Conservation (phyloP, 1,140 invertebrate genomes). For the Calycopis cecrops region DNA sequence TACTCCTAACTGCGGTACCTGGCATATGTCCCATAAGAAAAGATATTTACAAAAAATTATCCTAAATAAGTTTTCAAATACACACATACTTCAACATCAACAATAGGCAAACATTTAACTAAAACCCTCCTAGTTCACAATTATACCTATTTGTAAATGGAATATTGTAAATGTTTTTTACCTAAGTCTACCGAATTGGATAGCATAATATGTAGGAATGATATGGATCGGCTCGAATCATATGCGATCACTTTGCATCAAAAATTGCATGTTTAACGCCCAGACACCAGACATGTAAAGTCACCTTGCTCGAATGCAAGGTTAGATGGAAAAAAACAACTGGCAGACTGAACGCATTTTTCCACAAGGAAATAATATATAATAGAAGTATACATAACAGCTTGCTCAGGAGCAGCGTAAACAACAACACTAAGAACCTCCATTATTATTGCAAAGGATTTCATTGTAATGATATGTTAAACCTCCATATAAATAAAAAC, state of each 20-base stretch:
- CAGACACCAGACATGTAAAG: slow-evolving; percentile 68
- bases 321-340: slow-evolving; percentile 61
- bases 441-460: slow-evolving; percentile 23
- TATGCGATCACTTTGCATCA: slow-evolving; percentile 58
- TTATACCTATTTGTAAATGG: slow-evolving; percentile 16
- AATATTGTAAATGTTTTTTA: slow-evolving; percentile 5
- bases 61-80: slow-evolving; percentile 46
- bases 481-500: slow-evolving; percentile 6
- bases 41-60: slow-evolving; percentile 58
- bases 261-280: slow-evolving; percentile 67
- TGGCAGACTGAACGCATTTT: slow-evolving; percentile 39
- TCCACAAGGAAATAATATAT: slow-evolving; percentile 41
- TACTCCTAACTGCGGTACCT: slow-evolving; percentile 30
- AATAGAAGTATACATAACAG: slow-evolving; percentile 44
- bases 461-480: slow-evolving; percentile 46
- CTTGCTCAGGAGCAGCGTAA: slow-evolving; percentile 24
- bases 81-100: slow-evolving; percentile 49
- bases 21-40: slow-evolving; percentile 52
- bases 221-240: slow-evolving; percentile 63
- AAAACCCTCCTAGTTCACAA: slow-evolving; percentile 7
- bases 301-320: slow-evolving; percentile 68
- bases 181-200: slow-evolving; percentile 39
- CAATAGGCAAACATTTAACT: slow-evolving; percentile 39
- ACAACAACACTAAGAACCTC: slow-evolving; percentile 15
- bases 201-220: slow-evolving; percentile 58